A percentile compares a stretch with the other conserved stretches of the same genome.
Conservation (phyloP, 2,888 invertebrate species). For the Drosophila algonquin region DNA sequence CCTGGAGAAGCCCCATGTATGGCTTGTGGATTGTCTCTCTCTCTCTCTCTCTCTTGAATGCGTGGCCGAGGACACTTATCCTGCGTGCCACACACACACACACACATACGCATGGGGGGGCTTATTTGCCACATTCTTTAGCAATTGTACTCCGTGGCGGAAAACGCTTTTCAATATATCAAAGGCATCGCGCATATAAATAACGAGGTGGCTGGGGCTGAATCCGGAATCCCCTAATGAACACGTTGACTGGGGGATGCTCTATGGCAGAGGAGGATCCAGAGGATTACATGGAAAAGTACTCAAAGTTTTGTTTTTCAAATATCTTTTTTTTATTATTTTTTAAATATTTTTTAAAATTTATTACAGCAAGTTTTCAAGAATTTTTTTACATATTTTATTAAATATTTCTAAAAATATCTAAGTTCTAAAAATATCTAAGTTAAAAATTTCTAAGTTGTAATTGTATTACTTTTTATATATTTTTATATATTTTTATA, state of each 20-base stretch:
- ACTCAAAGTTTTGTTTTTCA: too few relatives aligned
- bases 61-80: slow-evolving; percentile 46
- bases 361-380: too few relatives aligned
- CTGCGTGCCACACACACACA: slow-evolving; percentile 34
- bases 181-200: slow-evolving; percentile 62
- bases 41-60: slow-evolving; percentile 1
- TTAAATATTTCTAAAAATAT: too few relatives aligned
- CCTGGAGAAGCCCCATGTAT: slow-evolving; percentile 29
- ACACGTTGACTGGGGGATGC: not conserved
- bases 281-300: too few relatives aligned
- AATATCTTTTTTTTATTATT: too few relatives aligned
- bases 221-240: slow-evolving; percentile 9
- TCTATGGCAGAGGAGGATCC: not conserved
- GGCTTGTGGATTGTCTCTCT: not conserved
- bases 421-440: too few relatives aligned
- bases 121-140: slow-evolving; percentile 53
- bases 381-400: too few relatives aligned
- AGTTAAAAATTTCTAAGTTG: too few relatives aligned
- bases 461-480: too few relatives aligned
- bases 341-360: too few relatives aligned
- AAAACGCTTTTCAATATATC: slow-evolving; percentile 76
- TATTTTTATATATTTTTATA: too few relatives aligned
- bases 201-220: slow-evolving; percentile 32
- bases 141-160: slow-evolving; percentile 60
- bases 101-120: slow-evolving; percentile 5